Evolutionary conservation across 1,140 invertebrate species (phyloP).

Genomic region (Dreissena rostriformis): DNA sequence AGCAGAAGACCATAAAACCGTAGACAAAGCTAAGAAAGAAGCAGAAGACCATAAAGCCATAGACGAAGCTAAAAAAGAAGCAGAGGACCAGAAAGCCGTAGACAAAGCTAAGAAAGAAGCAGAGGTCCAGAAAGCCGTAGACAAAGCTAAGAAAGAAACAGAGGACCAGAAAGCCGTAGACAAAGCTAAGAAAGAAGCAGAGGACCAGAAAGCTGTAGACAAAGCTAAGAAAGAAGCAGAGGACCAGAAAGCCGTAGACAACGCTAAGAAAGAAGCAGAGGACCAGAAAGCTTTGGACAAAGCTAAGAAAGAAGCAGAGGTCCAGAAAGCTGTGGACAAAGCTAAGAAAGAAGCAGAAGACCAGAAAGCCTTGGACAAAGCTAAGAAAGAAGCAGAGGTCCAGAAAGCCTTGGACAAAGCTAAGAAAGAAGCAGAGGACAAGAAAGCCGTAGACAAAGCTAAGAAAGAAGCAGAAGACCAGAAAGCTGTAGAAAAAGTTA

Average conservation of each 20-base stretch:
- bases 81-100: neutral
- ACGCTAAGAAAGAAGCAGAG: slow-evolving; percentile 34
- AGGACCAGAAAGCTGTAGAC: neutral
- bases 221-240: neutral
- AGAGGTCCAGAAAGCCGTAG: neutral
- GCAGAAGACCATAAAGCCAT: slow-evolving; percentile 1
- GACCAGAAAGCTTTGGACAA: no score
- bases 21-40: slow-evolving; percentile 14
- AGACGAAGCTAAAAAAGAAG: slow-evolving; percentile 1
- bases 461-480: neutral
- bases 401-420: no score
- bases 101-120: neutral
- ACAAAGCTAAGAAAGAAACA: slow-evolving; percentile 20
- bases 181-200: slow-evolving; percentile 9
- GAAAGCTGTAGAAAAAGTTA: neutral
- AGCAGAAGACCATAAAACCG: neutral
- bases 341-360: neutral
- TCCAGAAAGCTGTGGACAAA: neutral
- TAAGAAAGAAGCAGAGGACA: neutral
- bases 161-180: slow-evolving; percentile 19
- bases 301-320: neutral
- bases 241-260: neutral
- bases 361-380: neutral
- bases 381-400: slow-evolving; percentile 9
- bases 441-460: neutral